Evolutionary conservation across 2,888 invertebrate genomes (phyloP).

Genomic region (Perizoma flavofasciatum): DNA sequence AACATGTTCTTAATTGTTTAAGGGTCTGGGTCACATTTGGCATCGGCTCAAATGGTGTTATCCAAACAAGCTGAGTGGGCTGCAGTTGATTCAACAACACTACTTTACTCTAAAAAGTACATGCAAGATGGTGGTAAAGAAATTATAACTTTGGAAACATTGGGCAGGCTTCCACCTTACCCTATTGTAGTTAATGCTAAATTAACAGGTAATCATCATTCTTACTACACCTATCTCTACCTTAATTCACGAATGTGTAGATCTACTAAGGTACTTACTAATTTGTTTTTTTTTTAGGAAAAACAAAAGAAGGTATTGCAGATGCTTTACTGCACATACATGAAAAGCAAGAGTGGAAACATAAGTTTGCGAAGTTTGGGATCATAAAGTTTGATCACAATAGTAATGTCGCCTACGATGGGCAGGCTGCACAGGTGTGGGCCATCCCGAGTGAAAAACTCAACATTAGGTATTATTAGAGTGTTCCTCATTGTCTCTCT

Average conservation of each 20-base stretch:
- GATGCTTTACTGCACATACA: constrained; percentile 69
- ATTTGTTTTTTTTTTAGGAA: constrained; percentile 58
- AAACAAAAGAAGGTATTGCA: constrained; percentile 65
- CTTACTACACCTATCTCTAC: background rate
- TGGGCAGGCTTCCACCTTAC: constrained; percentile 87
- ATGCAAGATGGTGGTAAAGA: constrained; percentile 84
- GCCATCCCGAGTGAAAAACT: constrained; percentile 75
- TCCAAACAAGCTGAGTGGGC: constrained; percentile 85
- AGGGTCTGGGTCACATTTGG: constrained; percentile 85
- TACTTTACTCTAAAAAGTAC: constrained; percentile 79
- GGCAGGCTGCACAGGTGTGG: constrained; percentile 79
- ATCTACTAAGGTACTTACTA: too few relatives aligned
- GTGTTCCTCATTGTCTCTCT: constrained; percentile 63
- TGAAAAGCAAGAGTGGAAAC: constrained; percentile 65
- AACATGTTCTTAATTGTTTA: constrained; percentile 10
- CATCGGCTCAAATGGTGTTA: constrained; percentile 85
- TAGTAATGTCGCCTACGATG: constrained; percentile 73
- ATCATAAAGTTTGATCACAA: constrained; percentile 74
- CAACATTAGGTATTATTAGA: constrained; percentile 83
- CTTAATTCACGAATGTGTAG: background rate
- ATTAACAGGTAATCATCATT: constrained; percentile 73
- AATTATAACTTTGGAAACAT: constrained; percentile 82
- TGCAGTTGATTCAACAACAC: constrained; percentile 85
- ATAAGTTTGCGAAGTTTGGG: constrained; percentile 75
- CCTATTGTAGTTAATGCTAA: constrained; percentile 85